phyloP scores from a whole-genome alignment of 2,797 vertebrate species.

The Phataginus tetradactyla region DNA sequence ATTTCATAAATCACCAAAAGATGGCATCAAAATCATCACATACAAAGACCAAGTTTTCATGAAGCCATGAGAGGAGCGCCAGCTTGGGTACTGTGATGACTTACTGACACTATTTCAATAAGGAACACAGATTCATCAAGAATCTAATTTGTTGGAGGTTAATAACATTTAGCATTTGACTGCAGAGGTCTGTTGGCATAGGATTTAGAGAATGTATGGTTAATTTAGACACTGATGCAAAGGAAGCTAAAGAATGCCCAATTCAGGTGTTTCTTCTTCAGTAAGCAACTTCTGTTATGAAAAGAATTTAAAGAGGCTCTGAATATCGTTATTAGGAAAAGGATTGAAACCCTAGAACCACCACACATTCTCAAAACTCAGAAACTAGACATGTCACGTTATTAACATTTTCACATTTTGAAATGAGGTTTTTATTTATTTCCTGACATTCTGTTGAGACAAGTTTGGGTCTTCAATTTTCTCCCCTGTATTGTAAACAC shows the following conservation, averaged over 20 bases:
- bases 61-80: neutral
- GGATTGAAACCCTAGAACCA: neutral
- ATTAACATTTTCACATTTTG: constrained; percentile 68
- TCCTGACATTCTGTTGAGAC: constrained; percentile 33
- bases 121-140: constrained; percentile 58
- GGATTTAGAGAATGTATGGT: constrained; percentile 62
- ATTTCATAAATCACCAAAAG: neutral
- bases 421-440: constrained; percentile 63
- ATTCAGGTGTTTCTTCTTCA: constrained; percentile 17
- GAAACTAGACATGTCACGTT: neutral
- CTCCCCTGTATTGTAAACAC: constrained; percentile 10
- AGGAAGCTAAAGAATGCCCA: constrained; percentile 38
- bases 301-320: neutral
- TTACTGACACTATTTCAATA: constrained; percentile 57
- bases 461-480: constrained; percentile 59
- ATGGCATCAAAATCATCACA: neutral
- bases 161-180: constrained; percentile 75
- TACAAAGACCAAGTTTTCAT: neutral
- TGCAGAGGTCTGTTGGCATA: constrained; percentile 47
- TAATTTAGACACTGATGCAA: constrained; percentile 67
- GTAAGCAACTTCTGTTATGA: constrained; percentile 43
- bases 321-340: constrained; percentile 25
- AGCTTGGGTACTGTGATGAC: neutral
- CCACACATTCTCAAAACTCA: constrained; percentile 1
- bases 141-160: constrained; percentile 75